Evolutionary conservation across 1,140 invertebrate species (phyloP).

Genomic region (Drosophila bipectinata): DNA sequence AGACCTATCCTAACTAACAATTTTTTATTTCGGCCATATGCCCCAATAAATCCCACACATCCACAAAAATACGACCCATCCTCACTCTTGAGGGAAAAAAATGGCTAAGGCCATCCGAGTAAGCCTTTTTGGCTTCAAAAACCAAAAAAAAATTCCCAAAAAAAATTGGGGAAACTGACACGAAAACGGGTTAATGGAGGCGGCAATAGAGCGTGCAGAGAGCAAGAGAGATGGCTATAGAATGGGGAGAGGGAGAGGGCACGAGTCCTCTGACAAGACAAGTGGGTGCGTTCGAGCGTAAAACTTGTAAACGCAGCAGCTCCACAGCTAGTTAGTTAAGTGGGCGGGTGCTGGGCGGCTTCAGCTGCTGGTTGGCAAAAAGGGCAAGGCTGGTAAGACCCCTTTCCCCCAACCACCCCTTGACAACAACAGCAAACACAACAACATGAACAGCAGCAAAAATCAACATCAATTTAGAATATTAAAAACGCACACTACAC

Average conservation of each 20-base stretch:
- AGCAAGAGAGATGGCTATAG: slow-evolving; percentile 10
- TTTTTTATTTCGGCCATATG: slow-evolving; percentile 22
- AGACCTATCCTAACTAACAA: slow-evolving; percentile 53
- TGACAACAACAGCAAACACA: slow-evolving; percentile 40
- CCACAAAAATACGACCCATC: neutral
- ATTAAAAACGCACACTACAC: slow-evolving; percentile 75
- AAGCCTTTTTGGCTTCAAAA: slow-evolving; percentile 60
- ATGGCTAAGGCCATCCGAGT: slow-evolving; percentile 43
- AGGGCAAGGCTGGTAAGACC: slow-evolving; percentile 24
- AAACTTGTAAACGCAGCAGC: slow-evolving; percentile 79
- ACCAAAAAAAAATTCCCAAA: slow-evolving; percentile 47
- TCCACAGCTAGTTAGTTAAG: slow-evolving; percentile 78
- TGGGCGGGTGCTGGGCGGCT: slow-evolving; percentile 53
- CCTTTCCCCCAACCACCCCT: neutral
- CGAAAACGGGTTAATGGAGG: slow-evolving; percentile 75
- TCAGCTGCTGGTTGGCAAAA: slow-evolving; percentile 23
- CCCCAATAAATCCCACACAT: slow-evolving; percentile 60
- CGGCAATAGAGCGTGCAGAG: slow-evolving; percentile 42
- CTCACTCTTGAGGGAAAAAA: slow-evolving; percentile 1
- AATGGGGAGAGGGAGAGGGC: slow-evolving; percentile 8
- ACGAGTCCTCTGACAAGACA: slow-evolving; percentile 74
- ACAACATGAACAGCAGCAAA: slow-evolving; percentile 45
- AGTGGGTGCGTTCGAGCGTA: slow-evolving; percentile 79
- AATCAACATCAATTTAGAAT: slow-evolving; percentile 82
- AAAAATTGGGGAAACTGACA: slow-evolving; percentile 35